phyloP scores from a whole-genome alignment of 2,888 invertebrate species.

The Lepidocyrtinus sp. region DNA sequence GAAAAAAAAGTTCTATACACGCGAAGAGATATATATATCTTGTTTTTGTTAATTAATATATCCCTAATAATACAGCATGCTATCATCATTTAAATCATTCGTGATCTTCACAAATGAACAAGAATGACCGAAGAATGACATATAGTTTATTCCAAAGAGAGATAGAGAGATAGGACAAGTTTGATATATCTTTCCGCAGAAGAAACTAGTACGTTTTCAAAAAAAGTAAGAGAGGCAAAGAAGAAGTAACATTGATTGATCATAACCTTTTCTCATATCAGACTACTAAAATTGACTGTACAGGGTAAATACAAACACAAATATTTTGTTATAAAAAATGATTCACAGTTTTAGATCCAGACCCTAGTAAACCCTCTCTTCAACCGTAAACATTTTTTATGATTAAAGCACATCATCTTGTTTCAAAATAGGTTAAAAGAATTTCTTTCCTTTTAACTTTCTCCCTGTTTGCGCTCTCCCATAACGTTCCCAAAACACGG shows the following conservation, averaged over 20 bases:
- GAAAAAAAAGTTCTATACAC: constrained; percentile 29
- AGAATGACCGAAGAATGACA: constrained; percentile 52
- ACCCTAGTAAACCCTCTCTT: neutral
- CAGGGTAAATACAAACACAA: constrained; percentile 55
- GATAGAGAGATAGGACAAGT: too few relatives aligned
- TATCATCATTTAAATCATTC: constrained; percentile 40
- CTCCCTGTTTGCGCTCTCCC: neutral
- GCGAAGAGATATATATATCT: constrained; percentile 31
- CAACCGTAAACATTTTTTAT: constrained; percentile 24
- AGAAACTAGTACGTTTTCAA: neutral
- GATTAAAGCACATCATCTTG: constrained; percentile 58
- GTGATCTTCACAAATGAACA: constrained; percentile 49
- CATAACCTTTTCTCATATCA: too few relatives aligned
- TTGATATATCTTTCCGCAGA: neutral
- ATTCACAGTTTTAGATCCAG: neutral
- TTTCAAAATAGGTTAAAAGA: too few relatives aligned
- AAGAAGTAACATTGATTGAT: neutral
- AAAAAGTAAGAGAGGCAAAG: neutral
- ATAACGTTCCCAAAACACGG: constrained; percentile 17
- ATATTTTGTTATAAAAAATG: constrained; percentile 13
- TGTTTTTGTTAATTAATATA: constrained; percentile 22
- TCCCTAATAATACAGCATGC: constrained; percentile 52
- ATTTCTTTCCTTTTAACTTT: neutral
- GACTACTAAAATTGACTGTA: constrained; percentile 31
- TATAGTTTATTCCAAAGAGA: constrained; percentile 8